Base-by-base conservation (phyloP, 2,113 vertebrate genomes). In the Labrus mixtus region DNA sequence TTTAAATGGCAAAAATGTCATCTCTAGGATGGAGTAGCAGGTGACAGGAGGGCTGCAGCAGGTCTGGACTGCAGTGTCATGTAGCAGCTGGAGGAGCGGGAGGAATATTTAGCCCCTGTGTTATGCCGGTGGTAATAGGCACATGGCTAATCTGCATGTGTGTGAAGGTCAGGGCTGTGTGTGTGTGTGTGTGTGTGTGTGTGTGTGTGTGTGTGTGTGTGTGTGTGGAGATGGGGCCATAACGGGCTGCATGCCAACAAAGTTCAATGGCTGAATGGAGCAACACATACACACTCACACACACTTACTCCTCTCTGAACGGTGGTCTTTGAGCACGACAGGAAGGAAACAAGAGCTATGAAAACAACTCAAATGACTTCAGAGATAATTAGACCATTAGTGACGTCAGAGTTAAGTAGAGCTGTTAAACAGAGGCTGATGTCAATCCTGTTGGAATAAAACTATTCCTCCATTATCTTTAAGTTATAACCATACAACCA, bases 71-170 rank as follows among this genome's bases (percentile, higher is more conserved):
- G 54, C n/a, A 9, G 23, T 6, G 6, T 4, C 29, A 33, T 33
- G 33, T 43, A 33, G 56, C 36, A 16, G 74, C 46, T 9, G 53
- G n/a, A 33, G 57, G 25, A 51, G 58, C 37, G 22, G 11, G 22
- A 23, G 23, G 73, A 10, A n/a, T 51, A 51, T 8, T 68, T 54
- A 22, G 91, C 93, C 63, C 93, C 91, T 90, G 94, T 93, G 90
- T 77, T 78, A 7, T 85, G 94, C 91, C 39, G 75, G 56, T n/a
- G 67, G 68, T 85, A 86, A 73, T 84, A 90, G 92, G 91, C 96
- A 94, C 95, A 94, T 92, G 96, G 96, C 96, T 96, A 93, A 96
- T 97, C 96, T 96, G 90, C 96, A 96, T 95, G 94, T 94, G 94
- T 94, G 95, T 91, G 95, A 94, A 96, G 95, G 96, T 96, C 96